Base-by-base conservation (phyloP, 2,113 vertebrate species). In the Pygoscelis adeliae region DNA sequence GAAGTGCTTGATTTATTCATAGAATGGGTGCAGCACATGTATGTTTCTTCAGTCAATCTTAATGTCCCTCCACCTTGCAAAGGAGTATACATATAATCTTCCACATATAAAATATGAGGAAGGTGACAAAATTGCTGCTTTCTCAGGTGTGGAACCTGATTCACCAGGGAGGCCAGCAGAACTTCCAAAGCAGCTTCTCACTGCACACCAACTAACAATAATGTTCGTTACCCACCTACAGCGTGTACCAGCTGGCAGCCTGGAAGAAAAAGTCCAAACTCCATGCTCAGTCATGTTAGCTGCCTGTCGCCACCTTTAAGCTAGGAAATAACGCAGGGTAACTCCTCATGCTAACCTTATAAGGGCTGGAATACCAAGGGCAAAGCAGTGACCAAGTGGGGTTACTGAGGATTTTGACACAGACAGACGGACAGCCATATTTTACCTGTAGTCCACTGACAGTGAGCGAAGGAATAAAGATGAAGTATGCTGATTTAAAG, bases 251-350 rank as follows among this genome's bases (percentile, higher is more conserved):
- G 65, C 59, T 79, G 84, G 47, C 47, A 85, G 87, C 50, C 27
- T 87, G 81, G 46, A 82, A 69, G 44, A 61, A 80, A 62, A 61
- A 49, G 84, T 93, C 90, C 92, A 91, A 53, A 89, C 59, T 91
- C 84, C 87, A 53, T 2, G 5, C 65, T 70, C 55, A 67, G 69
- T 70, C 38, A 5, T 1, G 19, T 66, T 84, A 55, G 17, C 61
- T 74, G 76, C 89, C 67, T 80, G 36, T 65, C 0, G 0, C 63
- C 69, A 74, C 55, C 25, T 71, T 78, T 73, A 72, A 89, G n/a
- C 63, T 59, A n/a, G 83, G 77, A 69, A 93, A 72, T 36, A 69
- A 63, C 0, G 0, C 0, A 1, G 36, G 30, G 5, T 50, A 81
- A 50, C 36, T 81, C 59, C 50, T 82, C 55, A 38, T 0, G 0